Percentiles rank a stretch among this genome's conserved stretches.
These are phyloP conservation scores for Lacerta agilis DNA, from an alignment of 2,797 vertebrate genomes.

Conservation along the genomic window DNA sequence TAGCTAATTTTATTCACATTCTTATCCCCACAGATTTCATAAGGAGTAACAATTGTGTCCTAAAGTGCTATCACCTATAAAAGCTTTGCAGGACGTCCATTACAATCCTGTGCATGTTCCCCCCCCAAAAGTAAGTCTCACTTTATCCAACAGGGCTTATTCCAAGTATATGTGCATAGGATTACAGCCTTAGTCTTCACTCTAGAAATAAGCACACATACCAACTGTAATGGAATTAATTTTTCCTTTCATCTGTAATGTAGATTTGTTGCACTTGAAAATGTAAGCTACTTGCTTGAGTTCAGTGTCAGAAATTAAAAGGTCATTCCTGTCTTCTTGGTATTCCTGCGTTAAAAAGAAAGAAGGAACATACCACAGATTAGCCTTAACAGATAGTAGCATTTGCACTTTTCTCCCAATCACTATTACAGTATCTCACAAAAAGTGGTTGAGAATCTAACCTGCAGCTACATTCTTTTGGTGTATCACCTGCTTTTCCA, in stretches of 20 bases:
- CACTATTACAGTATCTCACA: slow-evolving; percentile 49
- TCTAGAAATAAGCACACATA: slow-evolving; percentile 69
- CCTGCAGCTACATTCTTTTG: neutral
- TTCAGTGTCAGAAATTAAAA: slow-evolving; percentile 92
- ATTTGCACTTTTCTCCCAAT: slow-evolving; percentile 40
- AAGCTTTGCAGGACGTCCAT: slow-evolving; percentile 4
- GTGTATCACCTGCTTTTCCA: neutral
- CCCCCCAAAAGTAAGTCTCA: neutral
- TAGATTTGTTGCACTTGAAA: slow-evolving; percentile 91
- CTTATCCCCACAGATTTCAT: slow-evolving; percentile 21
- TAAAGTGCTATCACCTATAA: slow-evolving; percentile 18
- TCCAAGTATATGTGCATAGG: neutral
- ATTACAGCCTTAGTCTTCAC: neutral
- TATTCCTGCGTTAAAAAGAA: slow-evolving; percentile 84
- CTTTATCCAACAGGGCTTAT: neutral
- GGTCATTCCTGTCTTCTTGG: slow-evolving; percentile 90
- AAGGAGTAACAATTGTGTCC: slow-evolving; percentile 20
- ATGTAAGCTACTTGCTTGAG: slow-evolving; percentile 95
- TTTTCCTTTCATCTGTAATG: slow-evolving; percentile 95
- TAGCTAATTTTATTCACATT: rapidly evolving
- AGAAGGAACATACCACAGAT: slow-evolving; percentile 50
- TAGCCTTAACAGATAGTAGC: slow-evolving; percentile 43
- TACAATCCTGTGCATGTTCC: neutral
- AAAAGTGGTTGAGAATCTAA: slow-evolving; percentile 30
- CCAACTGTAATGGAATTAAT: slow-evolving; percentile 96